These are phyloP conservation scores for Coracias cyanogaster DNA, from an alignment of 2,797 vertebrate genomes.

Conservation along the genomic window DNA sequence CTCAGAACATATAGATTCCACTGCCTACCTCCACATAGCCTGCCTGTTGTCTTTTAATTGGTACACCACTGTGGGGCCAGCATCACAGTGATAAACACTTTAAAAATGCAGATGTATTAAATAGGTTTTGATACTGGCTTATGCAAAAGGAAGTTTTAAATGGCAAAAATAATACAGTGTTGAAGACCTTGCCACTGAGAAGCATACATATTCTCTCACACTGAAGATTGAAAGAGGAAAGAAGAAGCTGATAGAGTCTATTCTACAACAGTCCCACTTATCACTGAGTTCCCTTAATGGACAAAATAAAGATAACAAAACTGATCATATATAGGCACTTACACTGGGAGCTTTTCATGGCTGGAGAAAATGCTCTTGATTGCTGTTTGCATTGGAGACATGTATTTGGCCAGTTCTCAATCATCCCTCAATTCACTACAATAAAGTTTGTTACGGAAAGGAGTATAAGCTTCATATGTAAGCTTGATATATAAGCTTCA, in stretches of 20 bases:
- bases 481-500: neutral
- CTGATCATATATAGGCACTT: neutral
- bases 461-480: neutral
- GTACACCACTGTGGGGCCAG: neutral
- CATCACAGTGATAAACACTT: accelerated
- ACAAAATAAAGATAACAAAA: neutral
- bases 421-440: neutral
- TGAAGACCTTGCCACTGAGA: neutral
- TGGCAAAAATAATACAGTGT: neutral
- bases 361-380: neutral
- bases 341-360: neutral
- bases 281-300: neutral
- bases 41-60: neutral
- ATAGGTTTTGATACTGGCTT: neutral
- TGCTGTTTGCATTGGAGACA: neutral
- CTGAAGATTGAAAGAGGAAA: neutral
- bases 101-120: conserved; percentile 1
- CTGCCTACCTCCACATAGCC: neutral
- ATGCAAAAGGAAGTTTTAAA: neutral
- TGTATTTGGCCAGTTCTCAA: neutral
- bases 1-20: neutral
- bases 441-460: neutral
- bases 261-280: neutral
- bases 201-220: neutral
- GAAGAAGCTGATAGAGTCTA: neutral